Conservation (phyloP, 2,797 vertebrate species). For the Pteropus rufus region DNA sequence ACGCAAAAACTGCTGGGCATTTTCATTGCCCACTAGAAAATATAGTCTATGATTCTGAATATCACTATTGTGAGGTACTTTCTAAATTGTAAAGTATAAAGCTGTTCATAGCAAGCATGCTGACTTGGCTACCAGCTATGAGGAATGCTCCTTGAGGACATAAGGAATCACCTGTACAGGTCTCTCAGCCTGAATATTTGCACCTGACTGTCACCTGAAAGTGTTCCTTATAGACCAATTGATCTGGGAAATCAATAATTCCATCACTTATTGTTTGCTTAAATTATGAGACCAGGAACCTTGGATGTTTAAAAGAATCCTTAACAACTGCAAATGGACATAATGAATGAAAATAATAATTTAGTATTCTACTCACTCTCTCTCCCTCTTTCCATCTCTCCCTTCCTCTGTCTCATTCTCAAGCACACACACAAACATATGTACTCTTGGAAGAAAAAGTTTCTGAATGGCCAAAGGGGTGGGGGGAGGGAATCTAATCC, state of each 20-base stretch:
- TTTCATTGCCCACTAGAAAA: not conserved
- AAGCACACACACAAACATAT: not conserved
- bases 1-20: not conserved
- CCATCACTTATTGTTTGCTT: not conserved
- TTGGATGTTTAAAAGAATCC: not conserved
- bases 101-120: not conserved
- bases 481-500: not conserved
- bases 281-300: not conserved
- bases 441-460: not conserved
- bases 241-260: not conserved
- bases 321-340: not conserved
- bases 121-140: not conserved
- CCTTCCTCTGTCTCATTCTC: not conserved
- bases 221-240: not conserved
- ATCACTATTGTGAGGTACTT: not conserved
- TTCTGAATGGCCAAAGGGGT: not conserved
- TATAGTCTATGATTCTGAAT: not conserved
- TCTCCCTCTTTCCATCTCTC: not conserved
- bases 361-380: not conserved
- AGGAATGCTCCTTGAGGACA: not conserved
- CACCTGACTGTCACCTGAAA: not conserved
- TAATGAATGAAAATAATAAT: not conserved
- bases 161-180: not conserved
- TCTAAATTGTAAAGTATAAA: not conserved
- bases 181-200: not conserved